These are phyloP conservation scores for Agriopis marginaria DNA, from an alignment of 2,888 invertebrate species.

Conservation along the genomic window DNA sequence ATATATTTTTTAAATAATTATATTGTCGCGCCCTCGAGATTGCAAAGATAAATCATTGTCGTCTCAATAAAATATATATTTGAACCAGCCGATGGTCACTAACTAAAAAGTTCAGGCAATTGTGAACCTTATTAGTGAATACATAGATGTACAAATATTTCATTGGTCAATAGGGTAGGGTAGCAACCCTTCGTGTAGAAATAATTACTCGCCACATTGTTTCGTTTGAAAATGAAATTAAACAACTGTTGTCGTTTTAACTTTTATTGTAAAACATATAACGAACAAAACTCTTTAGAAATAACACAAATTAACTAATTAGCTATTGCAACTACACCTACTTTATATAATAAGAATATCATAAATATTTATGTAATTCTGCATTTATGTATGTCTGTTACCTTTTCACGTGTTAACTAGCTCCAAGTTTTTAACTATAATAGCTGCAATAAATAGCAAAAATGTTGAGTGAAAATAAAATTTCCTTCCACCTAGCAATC, in stretches of 20 bases:
- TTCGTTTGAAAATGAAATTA: slow-evolving; percentile 35
- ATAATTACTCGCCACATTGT: slow-evolving; percentile 51
- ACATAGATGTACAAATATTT: slow-evolving; percentile 12
- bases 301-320: not conserved
- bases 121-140: slow-evolving; percentile 2
- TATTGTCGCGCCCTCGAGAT: slow-evolving; percentile 27
- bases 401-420: no score
- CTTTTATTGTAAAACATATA: slow-evolving; percentile 18
- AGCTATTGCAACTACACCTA: no score
- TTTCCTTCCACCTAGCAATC: no score
- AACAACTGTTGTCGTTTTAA: slow-evolving; percentile 43
- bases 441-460: no score
- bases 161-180: slow-evolving; percentile 21
- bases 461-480: no score
- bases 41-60: slow-evolving; percentile 41
- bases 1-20: slow-evolving; percentile 3
- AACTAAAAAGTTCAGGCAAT: not conserved
- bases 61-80: slow-evolving; percentile 40
- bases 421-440: no score
- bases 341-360: no score
- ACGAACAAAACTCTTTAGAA: not conserved
- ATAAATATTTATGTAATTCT: no score
- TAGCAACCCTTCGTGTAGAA: slow-evolving; percentile 45
- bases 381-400: no score
- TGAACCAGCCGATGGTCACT: slow-evolving; percentile 23